Evolutionary conservation across 2,113 vertebrate genomes (phyloP).

Genomic region (Thomomys bottae): DNA sequence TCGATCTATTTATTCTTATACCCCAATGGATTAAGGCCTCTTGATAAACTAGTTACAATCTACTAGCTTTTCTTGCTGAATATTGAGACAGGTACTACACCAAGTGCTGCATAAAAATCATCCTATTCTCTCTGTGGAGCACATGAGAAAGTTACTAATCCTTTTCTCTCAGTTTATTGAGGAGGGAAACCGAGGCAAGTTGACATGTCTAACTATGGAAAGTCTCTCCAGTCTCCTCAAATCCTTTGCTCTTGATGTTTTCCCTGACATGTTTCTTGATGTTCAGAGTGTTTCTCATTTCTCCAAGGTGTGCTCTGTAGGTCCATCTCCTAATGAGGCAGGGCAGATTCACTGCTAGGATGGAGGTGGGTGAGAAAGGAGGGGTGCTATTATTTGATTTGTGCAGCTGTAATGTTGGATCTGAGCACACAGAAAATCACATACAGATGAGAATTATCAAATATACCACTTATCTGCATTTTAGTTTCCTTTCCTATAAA

Average conservation of each 20-base stretch:
- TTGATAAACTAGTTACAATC: background rate
- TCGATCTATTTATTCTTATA: background rate
- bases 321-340: background rate
- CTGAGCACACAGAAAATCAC: background rate
- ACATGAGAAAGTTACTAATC: background rate
- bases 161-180: background rate
- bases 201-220: background rate
- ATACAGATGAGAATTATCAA: background rate
- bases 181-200: background rate
- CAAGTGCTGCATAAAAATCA: background rate
- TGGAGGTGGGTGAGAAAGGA: background rate
- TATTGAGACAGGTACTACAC: background rate
- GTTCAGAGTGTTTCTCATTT: background rate
- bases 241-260: background rate
- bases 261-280: background rate
- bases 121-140: background rate
- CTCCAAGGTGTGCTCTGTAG: background rate
- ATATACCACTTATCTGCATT: background rate
- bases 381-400: background rate
- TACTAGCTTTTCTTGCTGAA: background rate
- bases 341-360: background rate
- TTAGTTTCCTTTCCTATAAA: background rate
- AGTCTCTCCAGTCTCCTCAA: background rate
- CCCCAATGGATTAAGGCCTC: background rate
- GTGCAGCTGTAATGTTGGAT: background rate